Base-by-base conservation (phyloP, 2,113 vertebrate species). In the Cercopithecus mona region DNA sequence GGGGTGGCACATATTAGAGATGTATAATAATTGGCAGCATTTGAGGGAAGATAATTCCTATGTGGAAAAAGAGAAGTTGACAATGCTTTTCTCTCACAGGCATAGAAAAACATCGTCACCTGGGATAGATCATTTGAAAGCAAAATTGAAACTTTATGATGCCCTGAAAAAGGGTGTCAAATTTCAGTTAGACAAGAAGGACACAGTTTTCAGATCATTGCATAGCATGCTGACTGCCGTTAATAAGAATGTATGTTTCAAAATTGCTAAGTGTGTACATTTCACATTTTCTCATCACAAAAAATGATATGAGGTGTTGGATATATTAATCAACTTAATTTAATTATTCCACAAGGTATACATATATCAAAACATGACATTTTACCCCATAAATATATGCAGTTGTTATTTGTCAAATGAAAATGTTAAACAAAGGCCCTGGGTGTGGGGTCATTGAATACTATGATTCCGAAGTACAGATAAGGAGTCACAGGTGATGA, bases 361-460 rank as follows among this genome's bases (percentile, higher is more conserved):
- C 61, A 22, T 25, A 40, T 11, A 30, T 68, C n/a, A 12, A 32
- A 52, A 35, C 1, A 30, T 40, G 4, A 40, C 11, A 30, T 10
- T 40, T 9, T 22, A 3, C 2, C 8, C 40, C 22, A 11, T 23
- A 12, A 40, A 68, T 18, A 68, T 0, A 38, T 1, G n/a, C 17
- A 55, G 40, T 23, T 66, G 38, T 30, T 27, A 61, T 88, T 35
- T 89, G 55, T n/a, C 40, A 35, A 57, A 45, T n/a, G 48, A n/a
- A 64, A 64, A 10, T 30, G 27, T 27, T 38, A 23, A 30, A 83
- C 5, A 59, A 43, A 40, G 13, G 32, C 1, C 25, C 40, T 52
- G 18, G 13, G 20, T 10, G 5, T 22, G 20, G 11, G 2, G 5
- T 35, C 32, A 20, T 52, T 40, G n/a, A 57, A 88, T 57, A 43